Conservation (phyloP, 2,888 invertebrate species). For the Leucophora obtusa region DNA sequence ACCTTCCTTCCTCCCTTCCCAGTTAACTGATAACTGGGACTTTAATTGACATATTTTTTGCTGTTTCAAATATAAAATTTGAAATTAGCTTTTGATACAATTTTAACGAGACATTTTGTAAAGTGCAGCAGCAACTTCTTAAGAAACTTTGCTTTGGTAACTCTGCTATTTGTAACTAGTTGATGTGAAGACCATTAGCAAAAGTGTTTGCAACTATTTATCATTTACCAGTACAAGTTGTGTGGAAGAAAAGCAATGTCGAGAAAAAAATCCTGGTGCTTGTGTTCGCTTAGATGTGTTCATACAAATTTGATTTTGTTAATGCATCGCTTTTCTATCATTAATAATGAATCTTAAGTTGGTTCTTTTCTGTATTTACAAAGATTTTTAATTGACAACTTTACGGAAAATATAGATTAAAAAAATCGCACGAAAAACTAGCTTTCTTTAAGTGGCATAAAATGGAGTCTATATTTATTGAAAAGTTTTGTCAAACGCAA, state of each 20-base stretch:
- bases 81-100: no score
- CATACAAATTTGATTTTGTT: slow-evolving; percentile 59
- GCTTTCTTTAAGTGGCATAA: no score
- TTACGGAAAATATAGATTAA: neutral
- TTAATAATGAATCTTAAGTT: slow-evolving; percentile 6
- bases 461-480: no score
- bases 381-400: slow-evolving; percentile 5
- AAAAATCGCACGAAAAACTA: neutral
- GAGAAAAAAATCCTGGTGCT: neutral
- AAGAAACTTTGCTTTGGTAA: neutral
- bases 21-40: no score
- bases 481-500: no score
- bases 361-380: neutral
- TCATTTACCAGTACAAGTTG: slow-evolving; percentile 31
- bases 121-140: no score
- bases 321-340: slow-evolving; percentile 38
- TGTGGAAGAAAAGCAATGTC: neutral
- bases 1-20: no score
- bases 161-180: slow-evolving; percentile 14
- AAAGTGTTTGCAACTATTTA: slow-evolving; percentile 62
- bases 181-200: slow-evolving; percentile 49
- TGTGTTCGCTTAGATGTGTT: slow-evolving; percentile 37
- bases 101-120: no score
- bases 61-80: no score
- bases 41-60: no score